Evolutionary conservation across 2,113 vertebrate species (phyloP).

Genomic region (Australoheros scitulus): DNA sequence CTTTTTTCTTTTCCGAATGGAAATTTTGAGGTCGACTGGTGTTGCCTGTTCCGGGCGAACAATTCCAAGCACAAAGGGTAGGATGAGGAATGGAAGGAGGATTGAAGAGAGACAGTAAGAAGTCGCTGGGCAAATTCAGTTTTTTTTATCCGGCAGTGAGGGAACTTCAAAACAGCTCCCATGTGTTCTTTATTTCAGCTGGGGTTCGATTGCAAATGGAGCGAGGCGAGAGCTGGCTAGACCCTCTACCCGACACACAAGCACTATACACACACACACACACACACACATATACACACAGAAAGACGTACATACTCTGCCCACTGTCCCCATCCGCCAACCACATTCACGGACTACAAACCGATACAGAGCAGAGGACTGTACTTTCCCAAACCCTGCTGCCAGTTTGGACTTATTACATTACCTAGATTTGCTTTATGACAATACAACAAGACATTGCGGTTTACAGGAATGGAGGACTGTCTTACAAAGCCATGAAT

Average conservation of each 20-base stretch:
- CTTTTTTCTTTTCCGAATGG: conserved; percentile 76
- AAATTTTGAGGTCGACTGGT: conserved; percentile 80
- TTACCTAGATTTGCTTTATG: conserved; percentile 56
- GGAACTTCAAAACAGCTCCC: conserved; percentile 68
- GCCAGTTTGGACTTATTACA: conserved; percentile 58
- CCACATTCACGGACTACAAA: conserved; percentile 63
- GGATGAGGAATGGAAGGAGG: conserved; percentile 43
- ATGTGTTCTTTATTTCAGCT: conserved; percentile 79
- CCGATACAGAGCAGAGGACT: conserved; percentile 46
- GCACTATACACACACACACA: conserved; percentile 29
- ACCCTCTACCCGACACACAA: conserved; percentile 32
- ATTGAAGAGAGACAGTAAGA: conserved; percentile 58
- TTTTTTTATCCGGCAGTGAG: conserved; percentile 55
- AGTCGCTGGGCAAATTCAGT: conserved; percentile 53
- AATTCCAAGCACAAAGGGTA: conserved; percentile 64
- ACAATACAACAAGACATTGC: conserved; percentile 55
- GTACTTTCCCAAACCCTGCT: conserved; percentile 63
- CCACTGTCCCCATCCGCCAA: conserved; percentile 43
- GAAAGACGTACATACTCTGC: conserved; percentile 44
- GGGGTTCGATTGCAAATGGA: conserved; percentile 78
- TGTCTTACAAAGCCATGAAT: conserved; percentile 26
- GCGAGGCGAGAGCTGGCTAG: conserved; percentile 67
- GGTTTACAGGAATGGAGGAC: conserved; percentile 42
- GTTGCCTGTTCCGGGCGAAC: conserved; percentile 75
- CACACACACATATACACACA: conserved; percentile 11